Evolutionary conservation across 2,113 vertebrate genomes (phyloP).

Genomic region (Pyxicephalus adspersus): DNA sequence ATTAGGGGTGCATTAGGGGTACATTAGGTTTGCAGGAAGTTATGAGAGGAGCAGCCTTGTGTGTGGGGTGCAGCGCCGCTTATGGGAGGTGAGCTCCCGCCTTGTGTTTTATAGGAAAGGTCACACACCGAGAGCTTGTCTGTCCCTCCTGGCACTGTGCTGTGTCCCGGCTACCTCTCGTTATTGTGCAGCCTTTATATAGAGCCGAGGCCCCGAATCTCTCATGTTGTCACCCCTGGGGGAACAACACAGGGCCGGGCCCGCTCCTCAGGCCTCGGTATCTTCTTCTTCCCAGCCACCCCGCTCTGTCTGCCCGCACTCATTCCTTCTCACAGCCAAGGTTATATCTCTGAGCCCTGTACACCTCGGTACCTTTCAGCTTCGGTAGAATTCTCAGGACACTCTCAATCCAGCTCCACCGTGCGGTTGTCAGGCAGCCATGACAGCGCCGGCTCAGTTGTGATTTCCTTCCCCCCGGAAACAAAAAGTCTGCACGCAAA

Average conservation of each 20-base stretch:
- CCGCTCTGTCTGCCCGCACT: not conserved
- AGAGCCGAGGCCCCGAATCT: not conserved
- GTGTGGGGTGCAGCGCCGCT: too few relatives aligned
- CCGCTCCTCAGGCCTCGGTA: not conserved
- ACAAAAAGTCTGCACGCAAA: not conserved
- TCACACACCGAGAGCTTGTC: too few relatives aligned
- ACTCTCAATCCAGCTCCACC: conserved; percentile 27
- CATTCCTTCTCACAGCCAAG: too few relatives aligned
- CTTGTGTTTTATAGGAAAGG: too few relatives aligned
- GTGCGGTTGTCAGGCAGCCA: conserved; percentile 53
- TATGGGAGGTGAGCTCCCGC: too few relatives aligned
- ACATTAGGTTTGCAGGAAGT: too few relatives aligned
- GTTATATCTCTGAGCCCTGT: not conserved
- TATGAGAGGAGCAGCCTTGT: not conserved
- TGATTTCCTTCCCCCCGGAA: conserved; percentile 40
- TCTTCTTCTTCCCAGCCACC: not conserved
- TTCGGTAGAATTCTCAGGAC: conserved; percentile 17
- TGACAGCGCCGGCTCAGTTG: conserved; percentile 46
- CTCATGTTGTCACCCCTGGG: not conserved
- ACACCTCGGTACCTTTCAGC: not conserved
- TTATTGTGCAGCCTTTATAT: too few relatives aligned
- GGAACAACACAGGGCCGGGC: not conserved
- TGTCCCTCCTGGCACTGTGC: too few relatives aligned
- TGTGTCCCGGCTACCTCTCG: too few relatives aligned
- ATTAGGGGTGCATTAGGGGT: too few relatives aligned